Evolutionary conservation across 2,797 vertebrate genomes (phyloP), one percentile per base, ranked within the genome.

Genomic region (Halcyon smyrnensis): DNA sequence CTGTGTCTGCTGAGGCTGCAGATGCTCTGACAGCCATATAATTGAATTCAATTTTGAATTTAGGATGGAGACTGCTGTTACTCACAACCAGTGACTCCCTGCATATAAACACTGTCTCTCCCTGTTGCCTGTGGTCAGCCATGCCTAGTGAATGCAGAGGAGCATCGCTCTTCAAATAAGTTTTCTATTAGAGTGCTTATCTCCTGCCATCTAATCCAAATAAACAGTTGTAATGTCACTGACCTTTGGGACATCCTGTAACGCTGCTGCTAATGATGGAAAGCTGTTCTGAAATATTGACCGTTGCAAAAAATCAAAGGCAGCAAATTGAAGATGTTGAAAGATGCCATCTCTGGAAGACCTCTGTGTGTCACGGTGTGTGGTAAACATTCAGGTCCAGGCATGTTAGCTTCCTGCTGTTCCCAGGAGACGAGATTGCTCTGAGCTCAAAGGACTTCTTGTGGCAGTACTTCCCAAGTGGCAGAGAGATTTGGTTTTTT

Each of bases 201-300:
- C 93, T 87, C 60, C 62, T 93, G 86, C 78, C 78, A 81, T 94
- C 86, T 89, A 81, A 85, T 48, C 86, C 93, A 93, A 93, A 92
- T 90, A 90, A 92, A 85, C 9, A 10, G 43, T 71, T 13, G 0
- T 46, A 34, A 80, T 85, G 91, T 75, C 86, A 18, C 5, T 91
- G 94, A 78, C 94, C 92, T 75, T 45, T 87, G 86, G 90, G 93
- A 77, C 82, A 69, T 91, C 81, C 90, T 87, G 93, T 46, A 89
- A 85, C 60, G 30, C n/a, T 20, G 63, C 85, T 79, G 84, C 70
- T 93, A 75, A 63, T 67, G 92, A 87, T 37, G 73, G 83, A 94
- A 88, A 79, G 85, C 85, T 90, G 80, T 53, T 79, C 63, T 91
- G 34, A 94, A 94, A 71, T 84, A 94, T 23, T 93, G 92, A 84